Evolutionary conservation across 2,888 invertebrate genomes (phyloP), one percentile per base, ranked within the genome.

Genomic region (Scaptomyza polygonia): DNA sequence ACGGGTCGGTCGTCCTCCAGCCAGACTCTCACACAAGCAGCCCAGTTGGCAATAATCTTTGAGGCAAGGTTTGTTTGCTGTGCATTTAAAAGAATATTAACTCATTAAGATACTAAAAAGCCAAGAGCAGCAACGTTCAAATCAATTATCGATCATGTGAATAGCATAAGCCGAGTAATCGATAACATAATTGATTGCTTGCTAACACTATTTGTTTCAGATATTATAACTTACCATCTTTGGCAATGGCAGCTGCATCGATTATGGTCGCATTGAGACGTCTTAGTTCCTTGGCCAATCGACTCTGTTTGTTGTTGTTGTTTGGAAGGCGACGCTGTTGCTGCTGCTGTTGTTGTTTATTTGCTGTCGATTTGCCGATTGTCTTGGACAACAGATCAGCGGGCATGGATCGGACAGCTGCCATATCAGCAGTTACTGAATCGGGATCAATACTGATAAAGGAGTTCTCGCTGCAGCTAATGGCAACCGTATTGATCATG

Each of bases 201-300:
- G 12, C 8, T 39, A 16, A 14, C 36, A 36, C 36, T 30, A 4
- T n/a, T 36, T n/a, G n/a, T n/a, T n/a, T n/a, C n/a, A 16, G 8
- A 2, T 32, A 18, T 32, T 11, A 14, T 16, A 32, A 32, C 66
- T 87, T 79, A 69, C 88, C 87, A 34, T 82, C 79, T 48, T 89
- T 89, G 53, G 79, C 74, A 1, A 89, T 86, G 55, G 79, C 79
- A 0, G 86, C 89, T 2, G 92, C 92, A 82, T 93, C 93, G 54
- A 95, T 94, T 32, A 95, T 93, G 64, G 94, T 95, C 8, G 95
- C 95, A 90, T 94, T 95, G 36, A 95, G 92, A 70, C 94, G 92
- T 57, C 92, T 92, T 64, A 95, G 89, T 90, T 95, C 95, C 53
- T 91, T 91, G 71, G 91, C 74, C 61, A 91, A 67, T 3, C 90